These are phyloP conservation scores for Cottoperca gobio DNA, from an alignment of 2,797 vertebrate genomes.

Conservation along the genomic window DNA sequence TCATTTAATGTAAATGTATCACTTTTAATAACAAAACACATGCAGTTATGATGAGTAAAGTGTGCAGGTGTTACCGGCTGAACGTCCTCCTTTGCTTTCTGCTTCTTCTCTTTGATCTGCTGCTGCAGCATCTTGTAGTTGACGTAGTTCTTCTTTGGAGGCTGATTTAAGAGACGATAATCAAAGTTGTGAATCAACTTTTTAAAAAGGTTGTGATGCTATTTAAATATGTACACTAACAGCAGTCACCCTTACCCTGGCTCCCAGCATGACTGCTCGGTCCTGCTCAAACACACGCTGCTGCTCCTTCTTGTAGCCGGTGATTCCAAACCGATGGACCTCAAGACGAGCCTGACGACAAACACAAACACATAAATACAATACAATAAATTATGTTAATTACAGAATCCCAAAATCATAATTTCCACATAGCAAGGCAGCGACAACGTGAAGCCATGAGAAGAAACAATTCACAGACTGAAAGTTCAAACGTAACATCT, in stretches of 20 bases:
- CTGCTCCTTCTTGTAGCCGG: slow-evolving; percentile 93
- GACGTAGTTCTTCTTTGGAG: slow-evolving; percentile 89
- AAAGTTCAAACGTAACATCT: background rate
- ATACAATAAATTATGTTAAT: background rate
- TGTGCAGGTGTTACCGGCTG: too few species aligned
- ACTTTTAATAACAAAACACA: too few species aligned
- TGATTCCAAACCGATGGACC: slow-evolving; percentile 96
- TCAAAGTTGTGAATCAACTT: too few species aligned
- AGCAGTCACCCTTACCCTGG: slow-evolving; percentile 82
- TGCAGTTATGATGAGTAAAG: too few species aligned
- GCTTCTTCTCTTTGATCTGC: slow-evolving; percentile 88
- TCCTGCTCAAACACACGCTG: slow-evolving; percentile 93
- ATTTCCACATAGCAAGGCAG: background rate
- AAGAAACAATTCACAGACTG: background rate
- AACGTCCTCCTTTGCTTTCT: slow-evolving; percentile 79
- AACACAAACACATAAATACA: background rate
- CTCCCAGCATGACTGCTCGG: slow-evolving; percentile 95
- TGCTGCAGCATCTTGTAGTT: slow-evolving; percentile 93
- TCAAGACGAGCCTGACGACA: slow-evolving; percentile 91
- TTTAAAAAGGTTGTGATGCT: background rate
- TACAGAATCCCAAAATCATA: background rate
- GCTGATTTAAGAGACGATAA: slow-evolving; percentile 74
- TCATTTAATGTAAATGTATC: background rate
- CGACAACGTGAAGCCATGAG: background rate
- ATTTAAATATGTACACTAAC: background rate